Evolutionary conservation across 2,888 invertebrate species (phyloP).

Genomic region (Cerastis leucographa): DNA sequence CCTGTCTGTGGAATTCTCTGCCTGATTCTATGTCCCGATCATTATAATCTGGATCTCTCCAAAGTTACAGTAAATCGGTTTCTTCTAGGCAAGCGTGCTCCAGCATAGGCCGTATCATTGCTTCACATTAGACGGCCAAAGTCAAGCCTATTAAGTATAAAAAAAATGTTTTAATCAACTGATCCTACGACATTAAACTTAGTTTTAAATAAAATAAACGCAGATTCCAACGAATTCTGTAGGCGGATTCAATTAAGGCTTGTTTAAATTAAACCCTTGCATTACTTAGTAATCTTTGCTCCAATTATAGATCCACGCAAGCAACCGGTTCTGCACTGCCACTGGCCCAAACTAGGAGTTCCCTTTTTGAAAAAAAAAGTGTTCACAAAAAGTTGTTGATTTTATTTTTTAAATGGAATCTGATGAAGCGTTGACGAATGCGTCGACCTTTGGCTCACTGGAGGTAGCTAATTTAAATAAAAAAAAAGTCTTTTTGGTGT

Average conservation of each 20-base stretch:
- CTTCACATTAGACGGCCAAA: too few relatives aligned
- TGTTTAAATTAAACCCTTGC: conserved; percentile 29
- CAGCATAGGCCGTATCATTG: too few relatives aligned
- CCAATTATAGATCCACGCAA: conserved; percentile 34
- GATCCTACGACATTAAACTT: not conserved
- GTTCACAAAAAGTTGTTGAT: conserved; percentile 20
- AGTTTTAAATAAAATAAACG: conserved; percentile 4
- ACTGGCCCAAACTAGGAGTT: conserved; percentile 11
- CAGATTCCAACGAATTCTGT: conserved; percentile 23
- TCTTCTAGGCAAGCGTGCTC: too few relatives aligned
- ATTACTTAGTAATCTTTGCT: conserved; percentile 37
- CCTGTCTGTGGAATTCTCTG: too few relatives aligned
- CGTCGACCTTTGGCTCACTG: not conserved
- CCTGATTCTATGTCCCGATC: too few relatives aligned
- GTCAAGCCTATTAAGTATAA: too few relatives aligned
- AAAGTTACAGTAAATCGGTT: too few relatives aligned
- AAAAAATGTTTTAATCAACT: not conserved
- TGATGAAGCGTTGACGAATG: conserved; percentile 35
- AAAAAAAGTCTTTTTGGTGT: conserved; percentile 18
- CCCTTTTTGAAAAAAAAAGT: conserved; percentile 27
- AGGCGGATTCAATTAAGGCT: conserved; percentile 42
- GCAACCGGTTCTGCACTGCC: conserved; percentile 29
- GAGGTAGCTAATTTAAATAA: not conserved
- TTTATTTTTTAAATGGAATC: conserved; percentile 32
- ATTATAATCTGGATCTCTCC: too few relatives aligned